Conservation (phyloP, 1,140 invertebrate species). For the Drosophila repletoides region DNA sequence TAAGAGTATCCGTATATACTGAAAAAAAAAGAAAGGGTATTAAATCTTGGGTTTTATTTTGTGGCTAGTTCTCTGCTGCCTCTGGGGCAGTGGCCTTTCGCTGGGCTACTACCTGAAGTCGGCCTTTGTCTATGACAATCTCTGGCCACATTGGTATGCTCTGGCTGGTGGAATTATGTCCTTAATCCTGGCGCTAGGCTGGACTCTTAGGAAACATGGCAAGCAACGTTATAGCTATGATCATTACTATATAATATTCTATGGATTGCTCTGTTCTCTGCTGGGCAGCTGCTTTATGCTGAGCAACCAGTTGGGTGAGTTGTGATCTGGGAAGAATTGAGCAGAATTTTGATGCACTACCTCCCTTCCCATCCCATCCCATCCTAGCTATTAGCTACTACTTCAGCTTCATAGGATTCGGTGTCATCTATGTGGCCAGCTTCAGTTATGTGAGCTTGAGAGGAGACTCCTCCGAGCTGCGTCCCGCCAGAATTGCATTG, state of each 20-base stretch:
- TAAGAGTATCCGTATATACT: slow-evolving; percentile 7
- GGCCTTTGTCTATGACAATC: slow-evolving; percentile 69
- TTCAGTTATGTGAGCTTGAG: slow-evolving; percentile 70
- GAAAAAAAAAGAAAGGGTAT: not conserved
- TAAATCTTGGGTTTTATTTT: not conserved
- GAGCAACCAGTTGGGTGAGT: slow-evolving; percentile 68
- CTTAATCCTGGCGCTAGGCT: slow-evolving; percentile 47
- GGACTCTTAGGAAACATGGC: slow-evolving; percentile 59
- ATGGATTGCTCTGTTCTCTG: slow-evolving; percentile 65
- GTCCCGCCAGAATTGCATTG: slow-evolving; percentile 58
- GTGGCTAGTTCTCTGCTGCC: slow-evolving; percentile 50
- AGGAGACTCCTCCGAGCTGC: slow-evolving; percentile 48
- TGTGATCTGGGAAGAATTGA: too few species aligned
- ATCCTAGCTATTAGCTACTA: slow-evolving; percentile 65
- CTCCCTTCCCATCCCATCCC: not conserved
- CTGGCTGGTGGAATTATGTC: slow-evolving; percentile 40
- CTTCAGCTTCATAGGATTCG: slow-evolving; percentile 66
- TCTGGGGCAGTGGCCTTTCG: slow-evolving; percentile 65
- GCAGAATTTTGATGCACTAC: not conserved
- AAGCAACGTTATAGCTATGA: slow-evolving; percentile 64
- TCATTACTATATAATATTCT: slow-evolving; percentile 75
- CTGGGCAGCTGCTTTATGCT: slow-evolving; percentile 75
- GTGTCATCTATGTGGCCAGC: slow-evolving; percentile 58
- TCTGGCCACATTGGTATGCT: slow-evolving; percentile 68
- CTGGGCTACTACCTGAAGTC: slow-evolving; percentile 72